Conservation (phyloP, 2,113 vertebrate species). For the Potamarius usumacintae region DNA sequence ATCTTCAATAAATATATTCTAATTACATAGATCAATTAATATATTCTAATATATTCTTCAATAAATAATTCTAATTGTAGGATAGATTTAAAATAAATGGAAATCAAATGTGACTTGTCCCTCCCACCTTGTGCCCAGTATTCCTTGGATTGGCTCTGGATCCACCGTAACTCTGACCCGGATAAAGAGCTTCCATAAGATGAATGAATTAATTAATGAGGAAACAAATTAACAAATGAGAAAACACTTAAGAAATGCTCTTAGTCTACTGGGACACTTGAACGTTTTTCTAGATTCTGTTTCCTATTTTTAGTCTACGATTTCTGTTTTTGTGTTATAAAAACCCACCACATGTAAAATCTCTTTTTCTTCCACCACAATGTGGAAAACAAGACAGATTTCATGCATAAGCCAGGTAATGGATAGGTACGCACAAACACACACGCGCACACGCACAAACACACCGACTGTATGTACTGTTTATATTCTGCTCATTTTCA, state of each 20-base stretch:
- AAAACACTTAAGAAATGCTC: not conserved
- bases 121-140: not conserved
- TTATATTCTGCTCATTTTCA: not conserved
- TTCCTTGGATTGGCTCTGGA: not conserved
- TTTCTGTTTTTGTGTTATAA: not conserved
- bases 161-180: not conserved
- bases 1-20: not conserved
- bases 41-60: not conserved
- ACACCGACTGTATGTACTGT: not conserved
- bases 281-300: not conserved
- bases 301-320: not conserved
- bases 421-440: too few relatives aligned
- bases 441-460: not conserved
- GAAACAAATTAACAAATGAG: not conserved
- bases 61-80: too few relatives aligned
- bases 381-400: not conserved
- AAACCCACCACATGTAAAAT: not conserved
- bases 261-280: not conserved
- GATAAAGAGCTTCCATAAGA: not conserved
- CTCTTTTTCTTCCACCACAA: not conserved
- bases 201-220: not conserved
- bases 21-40: not conserved
- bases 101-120: not conserved
- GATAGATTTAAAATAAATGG: not conserved
- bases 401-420: not conserved